Conservation (phyloP, 2,113 vertebrate genomes). For the Chionis minor region DNA sequence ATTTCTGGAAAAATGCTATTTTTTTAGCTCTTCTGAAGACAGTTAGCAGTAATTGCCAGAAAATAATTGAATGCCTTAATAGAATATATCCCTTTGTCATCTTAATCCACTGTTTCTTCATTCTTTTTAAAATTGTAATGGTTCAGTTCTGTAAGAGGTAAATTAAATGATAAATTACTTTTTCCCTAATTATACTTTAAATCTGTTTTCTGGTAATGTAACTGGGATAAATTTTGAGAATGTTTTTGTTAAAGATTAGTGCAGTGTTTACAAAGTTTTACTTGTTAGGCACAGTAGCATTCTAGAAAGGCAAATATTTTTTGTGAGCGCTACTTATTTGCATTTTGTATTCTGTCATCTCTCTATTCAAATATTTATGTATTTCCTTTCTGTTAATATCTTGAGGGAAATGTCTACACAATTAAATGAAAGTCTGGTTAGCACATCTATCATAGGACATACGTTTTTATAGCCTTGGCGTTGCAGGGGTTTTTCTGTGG, state of each 20-base stretch:
- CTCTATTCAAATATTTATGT: background rate
- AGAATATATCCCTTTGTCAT: background rate
- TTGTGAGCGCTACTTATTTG: background rate
- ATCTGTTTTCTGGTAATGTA: background rate
- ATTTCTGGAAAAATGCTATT: background rate
- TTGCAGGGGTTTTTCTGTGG: background rate
- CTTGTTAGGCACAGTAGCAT: background rate
- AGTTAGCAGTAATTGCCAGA: background rate
- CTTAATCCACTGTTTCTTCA: background rate
- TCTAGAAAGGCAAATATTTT: background rate
- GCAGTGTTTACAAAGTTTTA: background rate
- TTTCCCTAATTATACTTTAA: background rate
- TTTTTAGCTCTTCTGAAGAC: background rate
- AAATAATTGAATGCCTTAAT: background rate
- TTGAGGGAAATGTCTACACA: background rate
- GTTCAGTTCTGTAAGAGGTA: background rate
- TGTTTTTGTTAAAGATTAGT: background rate
- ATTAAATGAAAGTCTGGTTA: background rate
- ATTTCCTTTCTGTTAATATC: background rate
- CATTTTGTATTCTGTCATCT: background rate
- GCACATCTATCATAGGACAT: background rate
- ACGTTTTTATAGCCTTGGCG: background rate
- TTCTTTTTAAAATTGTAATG: background rate
- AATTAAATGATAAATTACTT: background rate
- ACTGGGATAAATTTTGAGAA: background rate